Evolutionary conservation across 2,113 vertebrate genomes (phyloP), one percentile per base, ranked within the genome.

Genomic region (Callithrix jacchus): DNA sequence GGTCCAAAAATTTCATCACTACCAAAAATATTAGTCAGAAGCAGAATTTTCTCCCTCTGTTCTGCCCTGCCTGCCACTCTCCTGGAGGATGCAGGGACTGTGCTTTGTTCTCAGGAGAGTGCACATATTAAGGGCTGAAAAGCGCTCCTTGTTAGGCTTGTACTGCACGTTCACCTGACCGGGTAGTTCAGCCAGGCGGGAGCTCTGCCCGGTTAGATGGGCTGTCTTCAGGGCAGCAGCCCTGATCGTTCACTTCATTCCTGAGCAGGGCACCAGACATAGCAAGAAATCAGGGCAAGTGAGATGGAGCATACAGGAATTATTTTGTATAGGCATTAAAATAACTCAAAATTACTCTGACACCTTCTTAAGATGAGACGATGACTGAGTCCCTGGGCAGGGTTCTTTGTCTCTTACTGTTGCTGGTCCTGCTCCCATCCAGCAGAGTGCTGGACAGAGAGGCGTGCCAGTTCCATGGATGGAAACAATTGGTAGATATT

Each of bases 101-200:
- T 30, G 52, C 61, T 87, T 54, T 76, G 56, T 14, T 89, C 14
- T n/a, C 37, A 56, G 56, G 58, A 80, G 30, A 54, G 54, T 0
- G 1, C 37, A 42, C 0, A 5, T 0, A 10, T 3, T 3, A 6
- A 87, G 47, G 32, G 61, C 58, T 23, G 12, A 21, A 27, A 14
- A 66, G 25, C 5, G 0, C 23, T 2, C n/a, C 32, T 30, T 32
- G 56, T 16, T 49, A 25, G 84, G 73, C 27, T 17, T 35, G 10
- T 13, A 20, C 47, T 32, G 56, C 30, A 14, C 2, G 0, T 21
- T 58, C 47, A 9, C 20, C 8, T 2, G 42, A 20, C 0, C 27
- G 58, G 49, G 73, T 47, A 10, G 77, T 73, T 11, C 18, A 42
- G 84, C 1, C 6, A 30, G 0, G 17, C 2, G 23, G 52, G 3